phyloP scores from a whole-genome alignment of 2,888 invertebrate species.

The Brachyptera putata region DNA sequence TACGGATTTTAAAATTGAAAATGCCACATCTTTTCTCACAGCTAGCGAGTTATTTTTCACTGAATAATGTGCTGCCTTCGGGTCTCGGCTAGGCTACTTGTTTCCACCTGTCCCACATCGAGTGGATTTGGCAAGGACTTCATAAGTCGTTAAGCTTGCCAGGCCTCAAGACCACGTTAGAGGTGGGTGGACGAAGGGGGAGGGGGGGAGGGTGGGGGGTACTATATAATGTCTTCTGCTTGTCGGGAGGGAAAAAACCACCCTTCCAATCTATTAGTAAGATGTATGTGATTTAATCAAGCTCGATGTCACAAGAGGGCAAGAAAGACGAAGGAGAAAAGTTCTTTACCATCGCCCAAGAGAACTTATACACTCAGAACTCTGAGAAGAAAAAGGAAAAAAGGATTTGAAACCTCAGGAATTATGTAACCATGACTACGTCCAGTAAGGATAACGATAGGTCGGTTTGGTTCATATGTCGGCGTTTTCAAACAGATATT shows the following conservation, averaged over 20 bases:
- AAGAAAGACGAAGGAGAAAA: slow-evolving; percentile 16
- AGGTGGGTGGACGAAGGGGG: not conserved
- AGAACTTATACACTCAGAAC: no score
- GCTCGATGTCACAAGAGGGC: slow-evolving; percentile 25
- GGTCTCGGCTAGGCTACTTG: not conserved
- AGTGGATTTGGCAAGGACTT: slow-evolving; percentile 30
- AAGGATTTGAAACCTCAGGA: slow-evolving; percentile 1
- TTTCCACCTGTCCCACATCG: slow-evolving; percentile 8
- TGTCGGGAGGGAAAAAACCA: not conserved
- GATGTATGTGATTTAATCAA: slow-evolving; percentile 33
- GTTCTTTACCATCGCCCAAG: slow-evolving; percentile 17
- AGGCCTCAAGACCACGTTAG: slow-evolving; percentile 17
- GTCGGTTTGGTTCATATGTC: no score
- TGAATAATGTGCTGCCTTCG: slow-evolving; percentile 8
- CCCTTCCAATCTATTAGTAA: slow-evolving; percentile 29
- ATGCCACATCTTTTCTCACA: slow-evolving; percentile 16
- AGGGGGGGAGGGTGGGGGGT: not conserved
- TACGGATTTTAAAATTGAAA: slow-evolving; percentile 16
- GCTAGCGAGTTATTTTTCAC: slow-evolving; percentile 9
- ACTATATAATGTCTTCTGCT: slow-evolving; percentile 18
- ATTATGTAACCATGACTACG: not conserved
- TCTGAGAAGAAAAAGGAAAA: no score
- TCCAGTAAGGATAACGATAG: not conserved
- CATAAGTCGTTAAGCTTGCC: slow-evolving; percentile 29
- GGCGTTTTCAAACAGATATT: no score